Conservation (phyloP, 2,797 vertebrate genomes). For the Coracias cyanogaster region DNA sequence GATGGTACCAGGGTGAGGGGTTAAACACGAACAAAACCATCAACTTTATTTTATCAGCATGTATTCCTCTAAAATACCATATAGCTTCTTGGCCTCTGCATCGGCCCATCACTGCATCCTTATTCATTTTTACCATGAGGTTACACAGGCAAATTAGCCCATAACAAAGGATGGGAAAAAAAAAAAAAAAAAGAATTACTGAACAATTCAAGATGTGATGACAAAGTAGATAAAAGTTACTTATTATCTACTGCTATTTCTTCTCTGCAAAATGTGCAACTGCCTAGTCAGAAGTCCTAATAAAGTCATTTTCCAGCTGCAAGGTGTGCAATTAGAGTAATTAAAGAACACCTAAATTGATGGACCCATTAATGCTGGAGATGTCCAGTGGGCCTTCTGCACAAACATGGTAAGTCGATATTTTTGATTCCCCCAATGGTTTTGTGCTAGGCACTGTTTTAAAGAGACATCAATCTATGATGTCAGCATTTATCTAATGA, state of each 20-base stretch:
- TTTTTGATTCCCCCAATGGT: constrained; percentile 93
- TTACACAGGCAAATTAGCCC: constrained; percentile 71
- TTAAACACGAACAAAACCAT: constrained; percentile 85
- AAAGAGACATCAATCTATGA: constrained; percentile 99
- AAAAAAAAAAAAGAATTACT: constrained; percentile 60
- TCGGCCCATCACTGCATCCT: constrained; percentile 63
- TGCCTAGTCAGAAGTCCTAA: constrained; percentile 61
- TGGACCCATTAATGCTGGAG: constrained; percentile 84
- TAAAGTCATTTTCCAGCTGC: constrained; percentile 79
- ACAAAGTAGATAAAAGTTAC: constrained; percentile 69
- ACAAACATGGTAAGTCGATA: constrained; percentile 90
- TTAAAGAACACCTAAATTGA: constrained; percentile 84
- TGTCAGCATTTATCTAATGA: constrained; percentile 99
- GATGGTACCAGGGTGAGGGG: constrained; percentile 84
- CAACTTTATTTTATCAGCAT: constrained; percentile 79
- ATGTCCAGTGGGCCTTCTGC: constrained; percentile 78
- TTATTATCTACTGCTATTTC: constrained; percentile 26
- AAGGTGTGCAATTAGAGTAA: constrained; percentile 87
- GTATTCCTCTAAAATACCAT: constrained; percentile 73
- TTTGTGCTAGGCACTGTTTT: constrained; percentile 91
- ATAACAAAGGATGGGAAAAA: constrained; percentile 52
- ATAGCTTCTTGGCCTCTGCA: constrained; percentile 64
- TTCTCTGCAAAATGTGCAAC: neutral
- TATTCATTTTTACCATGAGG: constrained; percentile 61
- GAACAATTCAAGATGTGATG: constrained; percentile 71